A percentile compares a stretch with the other conserved stretches of the same genome.
These are phyloP conservation scores for Steinernema feltiae DNA, from an alignment of 1,140 invertebrate genomes.

Conservation along the genomic window DNA sequence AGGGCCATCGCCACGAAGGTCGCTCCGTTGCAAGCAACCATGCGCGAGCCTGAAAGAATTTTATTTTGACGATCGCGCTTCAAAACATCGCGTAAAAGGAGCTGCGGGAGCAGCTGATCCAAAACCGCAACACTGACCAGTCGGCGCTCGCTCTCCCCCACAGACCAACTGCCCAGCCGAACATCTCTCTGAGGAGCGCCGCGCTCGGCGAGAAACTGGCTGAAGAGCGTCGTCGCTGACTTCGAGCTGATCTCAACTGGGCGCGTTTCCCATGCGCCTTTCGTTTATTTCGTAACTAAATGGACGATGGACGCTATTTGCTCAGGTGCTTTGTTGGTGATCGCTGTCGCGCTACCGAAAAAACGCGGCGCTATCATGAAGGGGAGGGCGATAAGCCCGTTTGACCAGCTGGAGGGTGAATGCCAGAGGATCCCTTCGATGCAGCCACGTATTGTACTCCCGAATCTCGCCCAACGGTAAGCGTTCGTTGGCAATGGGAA, in stretches of 20 bases:
- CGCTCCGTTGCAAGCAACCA: neutral
- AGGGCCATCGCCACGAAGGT: neutral
- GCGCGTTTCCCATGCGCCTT: slow-evolving; percentile 11
- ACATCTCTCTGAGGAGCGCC: neutral
- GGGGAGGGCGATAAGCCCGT: too few relatives aligned
- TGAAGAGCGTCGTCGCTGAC: neutral
- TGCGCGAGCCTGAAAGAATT: neutral
- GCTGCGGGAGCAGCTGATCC: slow-evolving; percentile 5
- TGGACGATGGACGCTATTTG: slow-evolving; percentile 4
- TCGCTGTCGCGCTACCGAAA: too few relatives aligned
- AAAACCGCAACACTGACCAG: slow-evolving; percentile 13
- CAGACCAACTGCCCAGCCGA: too few relatives aligned
- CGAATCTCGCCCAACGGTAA: too few relatives aligned
- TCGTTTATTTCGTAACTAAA: slow-evolving; percentile 5
- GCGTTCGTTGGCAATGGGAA: too few relatives aligned
- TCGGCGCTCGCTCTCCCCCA: neutral
- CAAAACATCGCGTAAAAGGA: neutral
- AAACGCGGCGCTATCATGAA: too few relatives aligned
- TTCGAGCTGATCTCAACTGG: neutral
- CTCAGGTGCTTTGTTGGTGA: slow-evolving; percentile 7
- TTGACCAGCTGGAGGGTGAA: too few relatives aligned
- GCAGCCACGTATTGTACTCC: too few relatives aligned
- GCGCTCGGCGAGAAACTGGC: neutral
- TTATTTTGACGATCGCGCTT: neutral
- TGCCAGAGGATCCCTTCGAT: too few relatives aligned